phyloP scores from a whole-genome alignment of 2,113 vertebrate species.

The Odocoileus virginianus region DNA sequence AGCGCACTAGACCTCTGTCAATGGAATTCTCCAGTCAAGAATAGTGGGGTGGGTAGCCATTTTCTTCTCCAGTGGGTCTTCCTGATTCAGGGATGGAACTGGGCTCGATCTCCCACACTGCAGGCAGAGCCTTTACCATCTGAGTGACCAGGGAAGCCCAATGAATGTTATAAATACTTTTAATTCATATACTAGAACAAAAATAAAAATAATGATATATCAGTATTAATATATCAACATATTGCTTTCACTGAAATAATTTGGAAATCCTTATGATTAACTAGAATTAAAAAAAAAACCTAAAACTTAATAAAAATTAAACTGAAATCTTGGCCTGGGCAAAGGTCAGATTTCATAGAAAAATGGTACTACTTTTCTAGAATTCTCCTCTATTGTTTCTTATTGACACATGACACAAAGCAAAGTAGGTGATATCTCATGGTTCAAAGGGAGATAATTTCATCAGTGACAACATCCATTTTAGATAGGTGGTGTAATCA shows the following conservation, averaged over 20 bases:
- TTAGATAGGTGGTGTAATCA: neutral
- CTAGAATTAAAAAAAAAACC: neutral
- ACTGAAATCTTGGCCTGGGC: neutral
- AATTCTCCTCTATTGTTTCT: neutral
- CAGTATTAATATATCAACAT: neutral
- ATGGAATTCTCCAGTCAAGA: neutral
- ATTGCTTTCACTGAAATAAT: neutral
- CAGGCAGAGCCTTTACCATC: neutral
- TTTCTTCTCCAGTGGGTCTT: neutral
- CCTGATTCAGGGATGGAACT: neutral
- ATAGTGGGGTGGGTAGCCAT: neutral
- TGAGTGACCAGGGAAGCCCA: neutral
- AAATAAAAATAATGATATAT: slow-evolving; percentile 27
- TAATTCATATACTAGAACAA: neutral
- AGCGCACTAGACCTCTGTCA: neutral
- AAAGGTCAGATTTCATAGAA: neutral
- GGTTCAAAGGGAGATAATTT: neutral
- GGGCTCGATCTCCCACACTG: neutral
- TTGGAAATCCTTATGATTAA: neutral
- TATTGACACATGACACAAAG: neutral
- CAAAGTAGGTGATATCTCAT: neutral
- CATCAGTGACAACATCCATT: neutral
- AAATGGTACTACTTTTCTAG: neutral
- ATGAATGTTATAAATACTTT: neutral
- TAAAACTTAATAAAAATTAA: neutral